Base-by-base conservation (phyloP, 2,113 vertebrate genomes). In the Lagopus muta region DNA sequence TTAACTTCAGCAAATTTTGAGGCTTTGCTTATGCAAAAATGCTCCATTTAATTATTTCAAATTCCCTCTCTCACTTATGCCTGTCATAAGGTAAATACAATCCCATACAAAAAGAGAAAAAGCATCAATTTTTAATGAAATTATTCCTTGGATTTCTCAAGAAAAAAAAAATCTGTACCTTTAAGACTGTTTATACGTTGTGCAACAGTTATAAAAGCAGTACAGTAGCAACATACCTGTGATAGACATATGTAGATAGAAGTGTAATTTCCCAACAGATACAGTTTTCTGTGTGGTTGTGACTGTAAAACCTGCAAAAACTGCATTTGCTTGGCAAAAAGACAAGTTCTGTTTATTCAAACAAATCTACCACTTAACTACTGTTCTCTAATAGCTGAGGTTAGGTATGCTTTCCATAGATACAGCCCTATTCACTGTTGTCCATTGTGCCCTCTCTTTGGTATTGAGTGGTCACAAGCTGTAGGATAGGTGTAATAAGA, bases 191-290 rank as follows among this genome's bases (percentile, higher is more conserved):
- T 82, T 78, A 25, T 38, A 3, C 22, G 11, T 57, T 45, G 5
- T 7, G 11, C n/a, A 57, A 22, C 15, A 24, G 2, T 85, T 73
- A 15, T 47, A 52, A 52, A 43, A 84, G 38, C 27, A 52, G 13
- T 40, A 9, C 4, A 22, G 22, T 43, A 47, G 14, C 32, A 64
- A 20, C 6, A 2, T 30, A 48, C 42, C 20, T 0, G 0, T 3
- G 1, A n/a, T 13, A 38, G 7, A 6, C 9, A 13, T 6, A 42
- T 19, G 21, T 22, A 73, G n/a, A 32, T 6, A 69, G 54, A 93
- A 74, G 19, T 47, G 2, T 47, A 3, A 52, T 65, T 87, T 92
- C 45, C 18, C 6, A 69, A 11, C 1, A 38, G 19, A 81, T 25
- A 28, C 2, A 7, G 5, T 58, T 8, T 17, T 84, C 32, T 40